Base-by-base conservation (phyloP, 2,113 vertebrate genomes). In the Brachyistius frenatus region DNA sequence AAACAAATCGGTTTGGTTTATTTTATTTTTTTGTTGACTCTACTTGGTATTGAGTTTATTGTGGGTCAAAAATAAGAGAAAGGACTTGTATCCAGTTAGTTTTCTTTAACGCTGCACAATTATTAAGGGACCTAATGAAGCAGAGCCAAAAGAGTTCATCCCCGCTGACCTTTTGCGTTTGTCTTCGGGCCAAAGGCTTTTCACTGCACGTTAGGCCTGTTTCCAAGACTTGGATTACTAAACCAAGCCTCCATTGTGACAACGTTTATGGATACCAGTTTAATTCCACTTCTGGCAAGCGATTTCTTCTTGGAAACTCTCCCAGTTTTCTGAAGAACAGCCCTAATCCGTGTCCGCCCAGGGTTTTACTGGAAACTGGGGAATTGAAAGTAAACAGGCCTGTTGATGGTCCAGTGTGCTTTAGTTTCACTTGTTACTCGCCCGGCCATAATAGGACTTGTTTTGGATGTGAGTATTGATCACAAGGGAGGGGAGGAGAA, bases 371-470 rank as follows among this genome's bases (percentile, higher is more conserved):
- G 86, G 81, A 85, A 84, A 81, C 3, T 10, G 32, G 23, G 33
- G 55, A 8, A 53, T n/a, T 10, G 0, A 14, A 62, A 35, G 54
- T 66, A 49, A 87, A 75, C 65, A 69, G 7, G 3, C 56, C 35
- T 41, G 15, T 23, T 23, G 23, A 23, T 1, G 23, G 23, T 23
- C 23, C 16, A 32, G 7, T 0, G 57, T 23, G 35, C 23, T 50
- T 73, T 66, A 33, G 56, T 60, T 79, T n/a, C 35, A 2, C 16
- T 35, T 56, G 3, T 64, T 35, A 2, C 58, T 36, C 16, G 46
- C 1, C 2, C 15, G 58, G 8, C 84, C 85, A 69, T 74, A 73
- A 83, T 76, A 87, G 88, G 87, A 85, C 79, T 88, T 89, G 76
- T 91, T 85, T 66, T 91, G 76, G 33, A 46, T 3, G 7, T 32